These are phyloP conservation scores for Clarias gariepinus DNA, from an alignment of 2,113 vertebrate species.

Conservation along the genomic window DNA sequence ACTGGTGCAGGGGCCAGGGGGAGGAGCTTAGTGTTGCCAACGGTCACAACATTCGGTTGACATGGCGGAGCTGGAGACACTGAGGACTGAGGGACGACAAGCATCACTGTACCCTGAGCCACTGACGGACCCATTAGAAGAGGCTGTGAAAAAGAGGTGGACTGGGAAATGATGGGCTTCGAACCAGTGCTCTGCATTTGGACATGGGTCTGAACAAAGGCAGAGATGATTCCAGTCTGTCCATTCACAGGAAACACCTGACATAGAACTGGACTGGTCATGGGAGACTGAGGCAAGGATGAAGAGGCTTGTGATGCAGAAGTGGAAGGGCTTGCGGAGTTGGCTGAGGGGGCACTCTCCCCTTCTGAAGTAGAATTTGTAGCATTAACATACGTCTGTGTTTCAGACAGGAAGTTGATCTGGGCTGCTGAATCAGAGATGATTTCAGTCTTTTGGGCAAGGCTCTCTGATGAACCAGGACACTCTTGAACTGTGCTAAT, in stretches of 20 bases:
- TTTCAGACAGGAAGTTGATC: constrained; percentile 52
- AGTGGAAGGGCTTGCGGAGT: constrained; percentile 60
- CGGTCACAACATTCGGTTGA: constrained; percentile 74
- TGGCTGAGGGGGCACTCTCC: constrained; percentile 45
- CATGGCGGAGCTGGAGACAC: constrained; percentile 67
- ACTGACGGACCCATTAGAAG: constrained; percentile 81
- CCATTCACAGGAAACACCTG: constrained; percentile 86
- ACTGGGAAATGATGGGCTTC: constrained; percentile 79
- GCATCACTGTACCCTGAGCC: constrained; percentile 89
- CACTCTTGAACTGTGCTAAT: constrained; percentile 47
- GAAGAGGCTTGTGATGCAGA: constrained; percentile 59
- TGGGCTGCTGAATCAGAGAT: constrained; percentile 18
- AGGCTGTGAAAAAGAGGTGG: constrained; percentile 69
- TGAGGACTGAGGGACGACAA: constrained; percentile 82
- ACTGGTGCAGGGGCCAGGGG: constrained; percentile 91
- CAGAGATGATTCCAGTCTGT: constrained; percentile 78
- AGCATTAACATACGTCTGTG: constrained; percentile 37
- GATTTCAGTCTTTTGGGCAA: constrained; percentile 32
- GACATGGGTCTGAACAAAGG: constrained; percentile 80
- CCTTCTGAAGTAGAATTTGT: constrained; percentile 42
- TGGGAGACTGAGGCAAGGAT: constrained; percentile 63
- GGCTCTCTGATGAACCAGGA: constrained; percentile 11
- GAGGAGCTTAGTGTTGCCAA: constrained; percentile 86
- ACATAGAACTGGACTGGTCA: constrained; percentile 80
- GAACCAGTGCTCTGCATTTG: constrained; percentile 65